These are phyloP conservation scores for Parapsyche elsis DNA, from an alignment of 1,140 invertebrate species.

Conservation along the genomic window DNA sequence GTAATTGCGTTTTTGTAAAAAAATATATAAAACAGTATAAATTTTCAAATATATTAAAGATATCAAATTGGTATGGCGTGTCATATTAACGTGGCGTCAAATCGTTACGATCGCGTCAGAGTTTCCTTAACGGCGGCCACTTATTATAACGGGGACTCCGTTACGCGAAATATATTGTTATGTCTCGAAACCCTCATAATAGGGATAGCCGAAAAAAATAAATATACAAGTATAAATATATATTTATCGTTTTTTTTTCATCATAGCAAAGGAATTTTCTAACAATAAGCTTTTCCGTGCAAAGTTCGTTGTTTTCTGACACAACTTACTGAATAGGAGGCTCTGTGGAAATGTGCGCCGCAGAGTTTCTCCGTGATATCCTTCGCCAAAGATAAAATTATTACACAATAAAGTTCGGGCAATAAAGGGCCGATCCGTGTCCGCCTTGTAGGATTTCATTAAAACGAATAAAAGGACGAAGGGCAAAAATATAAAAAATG, in stretches of 20 bases:
- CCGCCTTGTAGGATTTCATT: conserved; percentile 36
- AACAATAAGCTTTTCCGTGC: conserved; percentile 7
- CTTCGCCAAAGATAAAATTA: conserved; percentile 35
- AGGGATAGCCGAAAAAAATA: background rate
- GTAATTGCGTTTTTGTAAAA: too few species aligned
- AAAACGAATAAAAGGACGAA: conserved; percentile 23
- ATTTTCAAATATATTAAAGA: too few species aligned
- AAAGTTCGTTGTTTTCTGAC: conserved; percentile 3
- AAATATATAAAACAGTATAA: too few species aligned
- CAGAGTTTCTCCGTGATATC: background rate
- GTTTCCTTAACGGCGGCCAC: background rate
- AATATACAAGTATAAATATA: background rate
- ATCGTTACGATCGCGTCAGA: background rate
- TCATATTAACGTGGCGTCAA: background rate
- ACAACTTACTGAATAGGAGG: conserved; percentile 15
- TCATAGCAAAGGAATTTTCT: too few species aligned
- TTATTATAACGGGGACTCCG: background rate
- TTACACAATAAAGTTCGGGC: conserved; percentile 39
- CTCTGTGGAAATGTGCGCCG: background rate
- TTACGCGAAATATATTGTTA: background rate
- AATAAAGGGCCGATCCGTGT: conserved; percentile 29
- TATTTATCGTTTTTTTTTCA: background rate
- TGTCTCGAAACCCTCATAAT: background rate
- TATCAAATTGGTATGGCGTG: background rate
- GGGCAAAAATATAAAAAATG: conserved; percentile 18